These are phyloP conservation scores for Alosa sapidissima DNA, from an alignment of 2,797 vertebrate species.

Conservation along the genomic window DNA sequence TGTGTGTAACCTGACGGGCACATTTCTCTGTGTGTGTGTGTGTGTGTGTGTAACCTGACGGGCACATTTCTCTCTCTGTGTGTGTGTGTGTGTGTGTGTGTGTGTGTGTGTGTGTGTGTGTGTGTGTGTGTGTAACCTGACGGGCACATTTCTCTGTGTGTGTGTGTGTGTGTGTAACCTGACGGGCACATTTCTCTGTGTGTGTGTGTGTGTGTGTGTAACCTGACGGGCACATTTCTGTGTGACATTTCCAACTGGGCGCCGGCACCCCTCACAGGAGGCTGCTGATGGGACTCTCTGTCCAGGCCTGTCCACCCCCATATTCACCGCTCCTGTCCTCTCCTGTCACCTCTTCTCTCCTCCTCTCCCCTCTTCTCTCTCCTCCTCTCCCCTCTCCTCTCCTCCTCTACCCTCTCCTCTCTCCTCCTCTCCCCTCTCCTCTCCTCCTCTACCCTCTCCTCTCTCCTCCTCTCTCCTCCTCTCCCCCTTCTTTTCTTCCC, in stretches of 20 bases:
- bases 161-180: too few species aligned
- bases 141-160: fast-evolving
- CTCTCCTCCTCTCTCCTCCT: too few species aligned
- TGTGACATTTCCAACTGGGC: not conserved
- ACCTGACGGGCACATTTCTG: not conserved
- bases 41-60: too few species aligned
- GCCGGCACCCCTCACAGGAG: not conserved
- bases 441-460: too few species aligned
- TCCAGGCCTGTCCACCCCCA: not conserved
- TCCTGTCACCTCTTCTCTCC: not conserved
- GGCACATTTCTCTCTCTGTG: too few species aligned
- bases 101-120: too few species aligned
- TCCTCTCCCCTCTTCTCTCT: not conserved
- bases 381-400: not conserved
- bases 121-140: too few species aligned
- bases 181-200: not conserved
- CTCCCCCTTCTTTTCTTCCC: too few species aligned
- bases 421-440: not conserved
- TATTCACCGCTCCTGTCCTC: not conserved
- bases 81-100: too few species aligned
- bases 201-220: too few species aligned
- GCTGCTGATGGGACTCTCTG: not conserved
- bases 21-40: too few species aligned
- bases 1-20: fast-evolving
- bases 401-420: not conserved